Evolutionary conservation across 2,888 invertebrate species (phyloP).

Genomic region (Sialis fuliginosa): DNA sequence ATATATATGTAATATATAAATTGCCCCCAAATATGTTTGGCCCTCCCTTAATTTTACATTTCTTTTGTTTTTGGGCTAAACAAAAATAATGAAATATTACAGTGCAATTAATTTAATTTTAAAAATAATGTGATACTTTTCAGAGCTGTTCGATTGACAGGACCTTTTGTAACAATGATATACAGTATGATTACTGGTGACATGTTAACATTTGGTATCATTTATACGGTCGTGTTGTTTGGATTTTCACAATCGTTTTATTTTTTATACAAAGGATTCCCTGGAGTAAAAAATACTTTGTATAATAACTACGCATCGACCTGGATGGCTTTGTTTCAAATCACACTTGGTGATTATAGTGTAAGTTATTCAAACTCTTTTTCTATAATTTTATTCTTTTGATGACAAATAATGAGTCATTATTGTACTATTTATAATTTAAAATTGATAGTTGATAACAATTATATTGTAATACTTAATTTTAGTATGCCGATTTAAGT

Average conservation of each 20-base stretch:
- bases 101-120: no score
- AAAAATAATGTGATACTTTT: conserved; percentile 10
- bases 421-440: no score
- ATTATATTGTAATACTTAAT: conserved; percentile 10
- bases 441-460: background rate
- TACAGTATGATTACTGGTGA: conserved; percentile 99
- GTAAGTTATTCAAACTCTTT: conserved; percentile 35
- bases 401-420: no score
- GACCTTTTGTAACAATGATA: conserved; percentile 98
- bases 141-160: conserved; percentile 86
- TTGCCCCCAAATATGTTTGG: no score
- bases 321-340: conserved; percentile 96
- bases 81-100: no score
- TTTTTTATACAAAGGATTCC: conserved; percentile 85
- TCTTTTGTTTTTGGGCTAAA: no score
- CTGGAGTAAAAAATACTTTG: conserved; percentile 60
- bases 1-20: no score
- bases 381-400: no score
- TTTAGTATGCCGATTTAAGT: conserved; percentile 82
- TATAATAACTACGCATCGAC: conserved; percentile 78
- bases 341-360: conserved; percentile 93
- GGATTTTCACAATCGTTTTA: conserved; percentile 93
- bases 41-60: no score
- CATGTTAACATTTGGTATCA: conserved; percentile 95
- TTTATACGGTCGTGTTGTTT: conserved; percentile 84